Evolutionary conservation across 2,888 invertebrate species (phyloP), one percentile per base, ranked within the genome.

Genomic region (Malacosoma neustria): DNA sequence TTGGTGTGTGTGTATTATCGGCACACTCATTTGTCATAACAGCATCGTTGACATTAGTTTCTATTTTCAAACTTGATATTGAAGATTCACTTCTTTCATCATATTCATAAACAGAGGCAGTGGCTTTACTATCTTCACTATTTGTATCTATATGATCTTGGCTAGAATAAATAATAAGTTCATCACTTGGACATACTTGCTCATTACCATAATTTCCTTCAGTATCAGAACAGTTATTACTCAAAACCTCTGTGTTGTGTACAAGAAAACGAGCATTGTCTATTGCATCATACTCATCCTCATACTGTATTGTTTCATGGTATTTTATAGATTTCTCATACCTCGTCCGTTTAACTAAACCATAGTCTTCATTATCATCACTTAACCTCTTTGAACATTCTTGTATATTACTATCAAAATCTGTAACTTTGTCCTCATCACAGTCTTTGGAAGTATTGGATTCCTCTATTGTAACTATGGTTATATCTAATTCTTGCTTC

Each of bases 401-500:
- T 41, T 62, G 54, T 34, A 64, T 43, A 49, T 58, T 66, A 41
- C 43, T 55, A 36, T 72, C 72, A 35, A 64, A 61, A 43, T 75
- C 72, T 40, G 42, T 53, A 30, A 51, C 51, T 52, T 73, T 75
- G 29, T 72, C 67, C 40, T 70, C 73, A 41, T 76, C 76, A 62
- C 57, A 63, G 37, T 72, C 67, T 59, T 77, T 80, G 34, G 70
- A 64, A 39, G 50, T 51, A 49, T 46, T 64, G 11, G 66, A 63
- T 43, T 85, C 81, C 52, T 86, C 77, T 54, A 81, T 79, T 45
- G 72, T 72, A 14, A 82, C 72, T 40, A 77, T 74, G 63, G 60
- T 75, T 30, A 81, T 65, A 42, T 80, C 76, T 43, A 75, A 52
- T 39, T 76, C 76, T 51, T 79, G 71, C 49, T 80, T 82, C 2